Evolutionary conservation across 2,888 invertebrate genomes (phyloP), one percentile per base, ranked within the genome.

Genomic region (Pollenia labialis): DNA sequence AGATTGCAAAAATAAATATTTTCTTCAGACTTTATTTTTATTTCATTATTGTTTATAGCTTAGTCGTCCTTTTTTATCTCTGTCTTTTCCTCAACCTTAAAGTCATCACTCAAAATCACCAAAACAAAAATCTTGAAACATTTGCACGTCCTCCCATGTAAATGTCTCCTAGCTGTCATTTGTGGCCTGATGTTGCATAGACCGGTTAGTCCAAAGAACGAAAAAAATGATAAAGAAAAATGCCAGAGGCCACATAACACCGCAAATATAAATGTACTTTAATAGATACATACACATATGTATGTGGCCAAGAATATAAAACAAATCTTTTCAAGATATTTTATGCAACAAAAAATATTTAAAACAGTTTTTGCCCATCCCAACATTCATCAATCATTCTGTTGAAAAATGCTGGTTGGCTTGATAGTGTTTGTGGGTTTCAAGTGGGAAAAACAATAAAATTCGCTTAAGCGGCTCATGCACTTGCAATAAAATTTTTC

Each of bases 361-460:
- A 23, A 23, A 23, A 1, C 1, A 23, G 60, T 81, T 74, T 77
- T 58, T 52, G 11, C 32, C 62, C 12, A n/a, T 44, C 72, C 46
- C 18, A 80, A 66, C 52, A 74, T 62, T 75, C 79, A 84, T 84
- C 79, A 74, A 85, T 85, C 84, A 85, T 85, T 75, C 18, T 75
- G 69, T 23, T 52, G 52, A 48, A n/a, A 58, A 56, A 16, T 16
- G 10, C 8, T 58, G 16, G 56, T 23, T 62, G 62, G 50, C n/a
- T 40, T 40, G 40, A 14, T 3, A 32, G 58, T 40, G 74, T 12
- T 32, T 60, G 58, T 23, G 54, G 18, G 54, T 71, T 23, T 12
- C 40, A 12, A 14, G 16, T 18, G 32, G 56, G 0, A 18, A 9
- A 18, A 48, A 60, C 11, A 48, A 48, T 46, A 50, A 74, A 74